These are phyloP conservation scores for Pseudocheirus occidentalis DNA, from an alignment of 2,797 vertebrate genomes.

Conservation along the genomic window DNA sequence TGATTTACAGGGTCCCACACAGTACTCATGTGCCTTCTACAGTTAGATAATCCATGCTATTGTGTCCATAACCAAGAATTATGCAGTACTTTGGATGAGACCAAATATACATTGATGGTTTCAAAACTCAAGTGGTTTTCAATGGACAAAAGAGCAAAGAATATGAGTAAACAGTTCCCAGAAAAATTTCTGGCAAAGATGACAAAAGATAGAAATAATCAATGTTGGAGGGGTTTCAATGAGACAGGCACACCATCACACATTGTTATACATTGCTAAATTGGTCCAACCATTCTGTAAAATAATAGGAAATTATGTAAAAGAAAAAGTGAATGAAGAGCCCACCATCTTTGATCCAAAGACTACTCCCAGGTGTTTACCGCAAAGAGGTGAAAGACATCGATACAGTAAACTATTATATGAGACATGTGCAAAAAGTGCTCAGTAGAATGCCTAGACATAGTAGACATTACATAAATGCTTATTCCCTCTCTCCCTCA, in stretches of 20 bases:
- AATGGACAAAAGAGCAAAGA: not conserved
- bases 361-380: not conserved
- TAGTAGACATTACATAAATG: not conserved
- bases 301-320: not conserved
- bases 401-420: not conserved
- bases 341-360: not conserved
- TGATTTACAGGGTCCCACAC: not conserved
- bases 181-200: not conserved
- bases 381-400: not conserved
- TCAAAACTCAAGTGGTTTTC: not conserved
- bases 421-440: not conserved
- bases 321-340: not conserved
- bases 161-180: not conserved
- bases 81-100: not conserved
- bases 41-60: not conserved
- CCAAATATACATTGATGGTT: not conserved
- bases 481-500: not conserved
- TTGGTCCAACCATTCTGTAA: not conserved
- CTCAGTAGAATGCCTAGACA: not conserved
- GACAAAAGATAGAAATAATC: not conserved
- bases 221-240: not conserved
- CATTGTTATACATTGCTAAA: not conserved
- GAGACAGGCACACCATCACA: not conserved
- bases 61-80: not conserved
- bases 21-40: rapidly evolving